Evolutionary conservation across 23 tunicate species (phyloP), one percentile per base, ranked within the genome.

Genomic region (Aplidium turbinatum): DNA sequence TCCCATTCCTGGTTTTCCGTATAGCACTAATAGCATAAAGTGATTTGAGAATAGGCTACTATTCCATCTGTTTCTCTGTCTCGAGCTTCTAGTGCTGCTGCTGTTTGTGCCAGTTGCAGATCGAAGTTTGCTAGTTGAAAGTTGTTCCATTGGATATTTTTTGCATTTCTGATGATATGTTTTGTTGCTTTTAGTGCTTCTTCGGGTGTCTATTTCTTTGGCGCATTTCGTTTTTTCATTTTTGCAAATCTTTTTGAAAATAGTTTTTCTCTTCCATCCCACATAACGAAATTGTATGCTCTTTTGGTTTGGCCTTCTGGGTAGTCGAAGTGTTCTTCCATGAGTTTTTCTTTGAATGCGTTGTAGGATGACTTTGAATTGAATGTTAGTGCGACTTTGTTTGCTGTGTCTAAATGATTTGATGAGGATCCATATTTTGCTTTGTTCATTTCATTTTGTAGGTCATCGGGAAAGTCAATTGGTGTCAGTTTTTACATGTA

Each of bases 31-130:
- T n/a, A n/a, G n/a, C n/a, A n/a, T n/a, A n/a, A n/a, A n/a, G n/a
- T n/a, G n/a, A n/a, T n/a, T n/a, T n/a, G n/a, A n/a, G n/a, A n/a
- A n/a, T n/a, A n/a, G n/a, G n/a, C n/a, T n/a, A n/a, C n/a, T n/a
- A n/a, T n/a, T n/a, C n/a, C n/a, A 42, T 9, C 48, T 42, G 48
- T 9, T 9, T 42, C 48, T 13, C 48, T 42, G 48, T 9, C 48
- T 9, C 13, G 48, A 42, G 48, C 48, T 42, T 42, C 48, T 42
- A 42, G 48, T 42, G 48, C 48, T 42, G 48, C 48, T 42, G 48
- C 48, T 42, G 48, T 42, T 42, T 9, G 48, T 42, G 48, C 48
- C 13, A 42, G 13, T 9, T 9, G 9, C 9, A 9, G 13, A 13
- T 42, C 48, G 13, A 9, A 42, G 9, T 9, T 9, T 42, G 13